phyloP scores from a whole-genome alignment of 2,113 vertebrate species.

The Bettongia penicillata region DNA sequence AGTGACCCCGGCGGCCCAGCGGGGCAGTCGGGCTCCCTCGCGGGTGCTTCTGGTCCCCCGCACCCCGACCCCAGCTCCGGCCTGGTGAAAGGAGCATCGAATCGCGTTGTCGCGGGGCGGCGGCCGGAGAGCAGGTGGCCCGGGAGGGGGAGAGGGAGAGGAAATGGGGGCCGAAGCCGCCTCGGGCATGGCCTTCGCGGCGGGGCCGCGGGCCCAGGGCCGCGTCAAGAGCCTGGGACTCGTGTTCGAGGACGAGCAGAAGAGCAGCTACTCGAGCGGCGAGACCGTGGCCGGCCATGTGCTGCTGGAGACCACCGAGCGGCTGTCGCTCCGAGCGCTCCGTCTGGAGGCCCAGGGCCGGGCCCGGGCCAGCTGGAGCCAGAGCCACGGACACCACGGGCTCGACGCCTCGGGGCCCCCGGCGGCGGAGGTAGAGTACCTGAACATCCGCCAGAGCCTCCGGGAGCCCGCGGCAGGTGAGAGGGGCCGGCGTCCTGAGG shows the following conservation, averaged over 20 bases:
- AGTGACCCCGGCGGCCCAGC: background rate
- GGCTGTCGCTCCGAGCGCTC: constrained; percentile 75
- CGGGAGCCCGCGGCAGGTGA: constrained; percentile 74
- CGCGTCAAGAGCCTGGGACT: constrained; percentile 78
- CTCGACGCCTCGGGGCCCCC: background rate
- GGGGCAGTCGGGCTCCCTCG: constrained; percentile 39
- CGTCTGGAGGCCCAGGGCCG: constrained; percentile 81
- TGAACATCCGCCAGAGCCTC: constrained; percentile 82
- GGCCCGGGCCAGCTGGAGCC: constrained; percentile 82
- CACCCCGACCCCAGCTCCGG: background rate
- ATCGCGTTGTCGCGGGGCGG: background rate
- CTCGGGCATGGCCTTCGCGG: constrained; percentile 45
- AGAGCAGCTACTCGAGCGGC: constrained; percentile 79
- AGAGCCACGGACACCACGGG: constrained; percentile 44
- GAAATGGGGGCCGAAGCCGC: constrained; percentile 69
- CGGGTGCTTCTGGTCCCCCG: constrained; percentile 59
- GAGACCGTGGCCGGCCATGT: constrained; percentile 85
- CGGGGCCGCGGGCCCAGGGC: constrained; percentile 58
- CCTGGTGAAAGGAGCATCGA: background rate
- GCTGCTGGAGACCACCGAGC: constrained; percentile 80
- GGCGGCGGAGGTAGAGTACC: constrained; percentile 78
- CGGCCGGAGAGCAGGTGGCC: background rate
- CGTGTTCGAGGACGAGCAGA: constrained; percentile 79
- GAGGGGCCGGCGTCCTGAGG: constrained; percentile 3
- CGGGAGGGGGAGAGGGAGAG: too few relatives aligned